Conservation (phyloP, 2,888 invertebrate genomes). For the Allolobophora icterica region DNA sequence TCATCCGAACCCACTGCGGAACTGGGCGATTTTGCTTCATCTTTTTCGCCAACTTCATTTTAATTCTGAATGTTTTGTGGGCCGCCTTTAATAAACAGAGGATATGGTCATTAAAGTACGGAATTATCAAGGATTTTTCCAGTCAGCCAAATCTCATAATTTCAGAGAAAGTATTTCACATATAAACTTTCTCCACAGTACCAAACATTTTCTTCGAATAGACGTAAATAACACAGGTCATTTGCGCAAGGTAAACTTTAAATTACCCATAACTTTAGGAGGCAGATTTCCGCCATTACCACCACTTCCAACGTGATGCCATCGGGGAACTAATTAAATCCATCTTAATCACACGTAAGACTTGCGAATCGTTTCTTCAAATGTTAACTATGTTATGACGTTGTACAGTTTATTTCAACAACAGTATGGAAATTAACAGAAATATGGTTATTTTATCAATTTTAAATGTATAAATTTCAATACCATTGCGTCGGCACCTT, state of each 20-base stretch:
- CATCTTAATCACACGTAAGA: background rate
- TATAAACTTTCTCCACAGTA: background rate
- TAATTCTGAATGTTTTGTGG: slow-evolving; percentile 96
- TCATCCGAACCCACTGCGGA: slow-evolving; percentile 98
- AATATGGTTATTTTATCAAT: background rate
- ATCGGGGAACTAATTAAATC: background rate
- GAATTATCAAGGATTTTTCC: no score
- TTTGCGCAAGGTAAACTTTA: background rate
- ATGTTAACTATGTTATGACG: background rate
- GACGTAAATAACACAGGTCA: background rate
- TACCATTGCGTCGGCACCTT: background rate
- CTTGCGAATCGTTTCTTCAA: background rate
- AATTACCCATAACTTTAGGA: background rate
- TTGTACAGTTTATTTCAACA: background rate
- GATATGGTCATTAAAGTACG: background rate
- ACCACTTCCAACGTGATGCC: background rate
- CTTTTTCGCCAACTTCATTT: slow-evolving; percentile 96
- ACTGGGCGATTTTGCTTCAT: slow-evolving; percentile 97
- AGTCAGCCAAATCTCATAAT: no score
- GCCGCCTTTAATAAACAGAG: slow-evolving; percentile 74
- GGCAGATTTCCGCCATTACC: background rate
- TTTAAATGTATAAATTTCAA: background rate
- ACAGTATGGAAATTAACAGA: background rate
- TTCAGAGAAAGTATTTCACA: no score
- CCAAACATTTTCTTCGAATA: background rate